These are phyloP conservation scores for Periparus ater DNA, from an alignment of 2,797 vertebrate species.

Conservation along the genomic window DNA sequence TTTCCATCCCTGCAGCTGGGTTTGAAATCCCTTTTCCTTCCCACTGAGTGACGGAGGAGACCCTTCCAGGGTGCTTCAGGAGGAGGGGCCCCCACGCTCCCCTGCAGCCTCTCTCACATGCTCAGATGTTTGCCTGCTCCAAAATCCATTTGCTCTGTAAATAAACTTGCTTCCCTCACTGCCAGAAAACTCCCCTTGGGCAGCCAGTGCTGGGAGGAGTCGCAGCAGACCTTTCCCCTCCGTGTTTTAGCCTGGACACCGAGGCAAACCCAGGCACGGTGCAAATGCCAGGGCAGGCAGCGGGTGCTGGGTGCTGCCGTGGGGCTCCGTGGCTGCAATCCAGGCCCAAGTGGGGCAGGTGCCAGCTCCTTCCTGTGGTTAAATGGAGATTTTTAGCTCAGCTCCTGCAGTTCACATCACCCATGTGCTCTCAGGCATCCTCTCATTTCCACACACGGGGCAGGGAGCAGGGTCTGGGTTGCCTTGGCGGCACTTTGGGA, in stretches of 20 bases:
- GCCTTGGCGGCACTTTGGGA: neutral
- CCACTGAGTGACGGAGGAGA: neutral
- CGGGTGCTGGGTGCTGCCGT: neutral
- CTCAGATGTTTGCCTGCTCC: conserved; percentile 54
- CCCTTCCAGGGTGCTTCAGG: neutral
- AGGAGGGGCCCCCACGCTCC: neutral
- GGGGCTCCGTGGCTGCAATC: neutral
- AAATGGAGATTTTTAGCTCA: conserved; percentile 32
- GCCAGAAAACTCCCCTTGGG: conserved; percentile 27
- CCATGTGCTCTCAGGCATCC: neutral
- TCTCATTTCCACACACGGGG: neutral
- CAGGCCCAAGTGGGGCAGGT: conserved; percentile 24
- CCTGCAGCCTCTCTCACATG: conserved; percentile 21
- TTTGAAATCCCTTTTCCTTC: conserved; percentile 17
- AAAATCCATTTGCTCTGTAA: conserved; percentile 59
- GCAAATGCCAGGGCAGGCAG: neutral
- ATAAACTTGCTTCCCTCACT: conserved; percentile 39
- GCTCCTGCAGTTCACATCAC: neutral
- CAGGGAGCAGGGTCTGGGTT: neutral
- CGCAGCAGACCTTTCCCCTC: neutral
- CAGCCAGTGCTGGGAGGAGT: neutral
- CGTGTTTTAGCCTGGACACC: neutral
- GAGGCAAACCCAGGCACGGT: neutral
- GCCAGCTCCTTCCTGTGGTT: conserved; percentile 47
- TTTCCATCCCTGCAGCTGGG: neutral